These are phyloP conservation scores for Columba livia DNA, from an alignment of 2,113 vertebrate genomes.

Conservation along the genomic window DNA sequence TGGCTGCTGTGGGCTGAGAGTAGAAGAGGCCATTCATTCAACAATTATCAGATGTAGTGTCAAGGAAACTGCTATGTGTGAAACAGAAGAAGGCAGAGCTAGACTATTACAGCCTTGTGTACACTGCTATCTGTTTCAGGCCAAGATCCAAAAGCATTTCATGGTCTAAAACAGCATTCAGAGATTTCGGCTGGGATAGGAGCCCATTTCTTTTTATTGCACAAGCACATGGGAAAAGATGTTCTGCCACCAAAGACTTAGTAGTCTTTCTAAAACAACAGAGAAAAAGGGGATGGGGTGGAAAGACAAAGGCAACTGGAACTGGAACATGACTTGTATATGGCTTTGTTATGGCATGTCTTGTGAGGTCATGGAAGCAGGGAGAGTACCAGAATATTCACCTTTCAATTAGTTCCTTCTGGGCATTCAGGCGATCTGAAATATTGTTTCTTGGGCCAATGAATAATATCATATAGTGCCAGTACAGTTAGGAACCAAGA, in stretches of 20 bases:
- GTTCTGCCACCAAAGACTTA: background rate
- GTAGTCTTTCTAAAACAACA: background rate
- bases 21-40: constrained; percentile 3
- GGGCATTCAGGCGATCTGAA: background rate
- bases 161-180: constrained; percentile 18
- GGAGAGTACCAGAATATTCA: background rate
- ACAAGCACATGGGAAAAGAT: background rate
- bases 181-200: constrained; percentile 7
- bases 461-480: background rate
- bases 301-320: background rate
- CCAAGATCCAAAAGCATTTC: constrained; percentile 23
- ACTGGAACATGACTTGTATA: background rate
- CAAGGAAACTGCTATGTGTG: background rate
- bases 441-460: background rate
- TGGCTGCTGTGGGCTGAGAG: constrained; percentile 1
- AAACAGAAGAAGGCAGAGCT: constrained; percentile 2
- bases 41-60: constrained; percentile 38
- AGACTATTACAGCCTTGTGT: background rate
- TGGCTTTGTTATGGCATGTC: background rate
- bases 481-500: background rate
- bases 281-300: background rate
- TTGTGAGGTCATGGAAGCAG: background rate
- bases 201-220: constrained; percentile 6
- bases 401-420: background rate
- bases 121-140: background rate